These are phyloP conservation scores for Polymixis flavicincta DNA, from an alignment of 2,888 invertebrate genomes.

Conservation along the genomic window DNA sequence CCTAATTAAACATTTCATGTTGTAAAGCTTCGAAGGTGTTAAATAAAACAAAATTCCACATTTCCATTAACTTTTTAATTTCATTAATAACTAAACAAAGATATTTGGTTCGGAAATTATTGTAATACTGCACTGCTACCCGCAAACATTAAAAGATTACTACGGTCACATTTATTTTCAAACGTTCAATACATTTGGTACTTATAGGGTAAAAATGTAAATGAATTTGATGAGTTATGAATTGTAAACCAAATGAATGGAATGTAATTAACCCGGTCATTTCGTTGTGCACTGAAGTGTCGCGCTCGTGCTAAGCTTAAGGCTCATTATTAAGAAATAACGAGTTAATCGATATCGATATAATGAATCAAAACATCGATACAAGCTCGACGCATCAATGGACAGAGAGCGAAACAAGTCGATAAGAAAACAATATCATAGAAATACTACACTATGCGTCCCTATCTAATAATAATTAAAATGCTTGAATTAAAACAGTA, in stretches of 20 bases:
- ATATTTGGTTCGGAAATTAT: slow-evolving; percentile 84
- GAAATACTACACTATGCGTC: slow-evolving; percentile 40
- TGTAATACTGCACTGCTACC: slow-evolving; percentile 79
- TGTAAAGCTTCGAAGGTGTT: slow-evolving; percentile 39
- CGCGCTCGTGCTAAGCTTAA: not conserved
- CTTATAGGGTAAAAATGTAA: slow-evolving; percentile 8
- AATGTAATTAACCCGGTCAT: slow-evolving; percentile 26
- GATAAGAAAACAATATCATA: slow-evolving; percentile 5
- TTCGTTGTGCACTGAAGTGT: slow-evolving; percentile 13
- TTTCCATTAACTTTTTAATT: slow-evolving; percentile 80
- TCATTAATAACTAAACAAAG: slow-evolving; percentile 74
- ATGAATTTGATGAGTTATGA: not conserved
- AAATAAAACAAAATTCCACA: slow-evolving; percentile 72
- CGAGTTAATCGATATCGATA: slow-evolving; percentile 9
- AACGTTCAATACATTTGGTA: slow-evolving; percentile 18
- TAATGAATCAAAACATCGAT: not conserved
- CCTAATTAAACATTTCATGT: slow-evolving; percentile 34
- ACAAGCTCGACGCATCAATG: slow-evolving; percentile 16
- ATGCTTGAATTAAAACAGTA: slow-evolving; percentile 11
- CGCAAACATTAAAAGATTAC: slow-evolving; percentile 62
- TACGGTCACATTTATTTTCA: slow-evolving; percentile 17
- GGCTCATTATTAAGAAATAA: not conserved
- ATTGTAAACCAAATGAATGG: slow-evolving; percentile 25
- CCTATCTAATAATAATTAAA: slow-evolving; percentile 35
- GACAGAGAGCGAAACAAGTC: not conserved